Percentiles rank a stretch among this genome's conserved stretches.
Conservation (phyloP, 2,113 vertebrate species). For the Calypte anna region DNA sequence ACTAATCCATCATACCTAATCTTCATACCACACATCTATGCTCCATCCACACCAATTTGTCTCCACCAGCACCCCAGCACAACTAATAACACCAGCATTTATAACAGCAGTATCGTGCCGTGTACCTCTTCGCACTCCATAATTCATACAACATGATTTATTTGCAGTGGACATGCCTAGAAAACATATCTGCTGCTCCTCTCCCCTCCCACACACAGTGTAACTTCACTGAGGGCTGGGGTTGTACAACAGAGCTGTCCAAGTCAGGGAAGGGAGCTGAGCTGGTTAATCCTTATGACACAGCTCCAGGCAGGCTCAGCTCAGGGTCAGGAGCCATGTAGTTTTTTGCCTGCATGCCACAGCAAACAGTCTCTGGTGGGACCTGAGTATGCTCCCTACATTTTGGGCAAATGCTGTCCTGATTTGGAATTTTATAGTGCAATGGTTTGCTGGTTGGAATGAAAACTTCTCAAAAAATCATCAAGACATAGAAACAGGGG, state of each 20-base stretch:
- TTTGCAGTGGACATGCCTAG: background rate
- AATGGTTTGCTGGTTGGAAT: background rate
- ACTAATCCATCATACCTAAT: slow-evolving; percentile 51
- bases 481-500: background rate
- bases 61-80: background rate
- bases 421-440: background rate
- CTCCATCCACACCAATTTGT: background rate
- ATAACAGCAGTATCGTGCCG: background rate
- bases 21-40: slow-evolving; percentile 7
- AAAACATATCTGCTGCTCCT: background rate
- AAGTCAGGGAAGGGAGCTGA: background rate
- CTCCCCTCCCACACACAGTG: background rate
- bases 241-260: background rate
- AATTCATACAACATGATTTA: slow-evolving; percentile 25
- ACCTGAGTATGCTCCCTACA: background rate
- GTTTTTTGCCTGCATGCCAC: background rate
- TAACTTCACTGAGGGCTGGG: background rate
- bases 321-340: background rate
- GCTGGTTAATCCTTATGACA: background rate
- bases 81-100: background rate
- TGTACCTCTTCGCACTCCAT: background rate
- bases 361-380: background rate
- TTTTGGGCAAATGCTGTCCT: background rate
- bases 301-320: background rate
- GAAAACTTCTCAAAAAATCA: background rate